Evolutionary conservation across 2,797 vertebrate species (phyloP).

Genomic region (Enteromius radiatus): DNA sequence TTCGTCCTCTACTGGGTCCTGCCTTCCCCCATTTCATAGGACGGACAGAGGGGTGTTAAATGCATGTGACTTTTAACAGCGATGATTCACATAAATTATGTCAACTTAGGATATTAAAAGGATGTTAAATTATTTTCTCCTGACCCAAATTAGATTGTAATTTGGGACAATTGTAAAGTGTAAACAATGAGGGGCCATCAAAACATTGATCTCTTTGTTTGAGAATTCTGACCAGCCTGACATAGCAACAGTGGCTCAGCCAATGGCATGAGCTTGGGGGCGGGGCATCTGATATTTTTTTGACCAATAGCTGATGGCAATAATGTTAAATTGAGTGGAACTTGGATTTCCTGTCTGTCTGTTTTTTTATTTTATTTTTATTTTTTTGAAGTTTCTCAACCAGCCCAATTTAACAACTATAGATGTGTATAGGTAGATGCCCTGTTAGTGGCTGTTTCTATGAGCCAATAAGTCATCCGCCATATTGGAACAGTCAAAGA

Average conservation of each 20-base stretch:
- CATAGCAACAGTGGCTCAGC: slow-evolving; percentile 10
- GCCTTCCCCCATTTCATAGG: slow-evolving; percentile 65
- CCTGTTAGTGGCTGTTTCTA: background rate
- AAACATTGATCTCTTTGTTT: slow-evolving; percentile 7
- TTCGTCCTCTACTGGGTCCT: slow-evolving; percentile 58
- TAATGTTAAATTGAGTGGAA: background rate
- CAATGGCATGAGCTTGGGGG: background rate
- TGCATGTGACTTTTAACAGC: slow-evolving; percentile 52
- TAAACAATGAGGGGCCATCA: background rate
- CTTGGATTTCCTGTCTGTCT: no score
- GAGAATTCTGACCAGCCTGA: slow-evolving; percentile 10
- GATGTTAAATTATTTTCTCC: background rate
- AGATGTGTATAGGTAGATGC: background rate
- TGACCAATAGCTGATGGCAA: background rate
- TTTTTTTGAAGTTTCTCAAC: background rate
- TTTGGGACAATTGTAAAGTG: background rate
- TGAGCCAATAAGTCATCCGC: background rate
- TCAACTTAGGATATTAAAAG: background rate
- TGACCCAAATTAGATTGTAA: background rate
- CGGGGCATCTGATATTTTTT: background rate
- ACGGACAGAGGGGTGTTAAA: slow-evolving; percentile 48
- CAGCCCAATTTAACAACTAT: background rate
- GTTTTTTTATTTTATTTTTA: background rate
- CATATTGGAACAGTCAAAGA: background rate
- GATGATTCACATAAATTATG: background rate